Evolutionary conservation across 37 sponge, comb jelly and placozoan species (phyloP), one percentile per base, ranked within the genome.

Genomic region (Eunapius fragilis): DNA sequence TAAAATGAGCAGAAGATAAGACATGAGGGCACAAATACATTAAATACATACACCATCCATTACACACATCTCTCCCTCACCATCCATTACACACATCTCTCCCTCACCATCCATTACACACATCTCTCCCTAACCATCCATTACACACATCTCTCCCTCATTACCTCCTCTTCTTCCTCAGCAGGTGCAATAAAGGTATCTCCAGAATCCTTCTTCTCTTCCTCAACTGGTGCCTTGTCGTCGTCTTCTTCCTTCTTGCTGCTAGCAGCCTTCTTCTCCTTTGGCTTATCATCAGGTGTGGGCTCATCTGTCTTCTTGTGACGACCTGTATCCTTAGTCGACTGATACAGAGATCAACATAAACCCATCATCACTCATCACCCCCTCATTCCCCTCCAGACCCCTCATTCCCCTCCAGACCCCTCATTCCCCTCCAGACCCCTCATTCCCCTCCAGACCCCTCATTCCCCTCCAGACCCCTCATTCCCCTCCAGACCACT

Each of bases 241-340:
- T 36, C 48, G 32, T 80, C 67, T n/a, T 80, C 28, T 25, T 78
- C 79, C 31, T 47, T 34, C 19, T 19, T 23, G 31, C 58, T 25
- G 6, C 9, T 11, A 24, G 17, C 38, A 0, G 9, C 28, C 47
- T 38, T 41, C 72, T 78, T 84, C 30, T 67, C 71, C 49, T 82
- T 71, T 30, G 82, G 32, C 72, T 70, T 78, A 75, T 93, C 96
- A 71, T 96, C 96, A 32, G 96, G 96, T 68, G 82, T 67, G 2
- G 96, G 90, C 23, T 78, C 96, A 68, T 96, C 96, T 25, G 96
- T 96, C 85, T 94, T 93, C 88, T 96, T 96, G 5, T 84, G 81
- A 34, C 17, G 14, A n/a, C 92, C 94, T 28, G 86, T 86, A 31
- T 90, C 92, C 33, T 89, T 95, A 14, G 35, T 22, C 11, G 92